Conservation (phyloP, 2,888 invertebrate genomes). For the Tinea trinotella region DNA sequence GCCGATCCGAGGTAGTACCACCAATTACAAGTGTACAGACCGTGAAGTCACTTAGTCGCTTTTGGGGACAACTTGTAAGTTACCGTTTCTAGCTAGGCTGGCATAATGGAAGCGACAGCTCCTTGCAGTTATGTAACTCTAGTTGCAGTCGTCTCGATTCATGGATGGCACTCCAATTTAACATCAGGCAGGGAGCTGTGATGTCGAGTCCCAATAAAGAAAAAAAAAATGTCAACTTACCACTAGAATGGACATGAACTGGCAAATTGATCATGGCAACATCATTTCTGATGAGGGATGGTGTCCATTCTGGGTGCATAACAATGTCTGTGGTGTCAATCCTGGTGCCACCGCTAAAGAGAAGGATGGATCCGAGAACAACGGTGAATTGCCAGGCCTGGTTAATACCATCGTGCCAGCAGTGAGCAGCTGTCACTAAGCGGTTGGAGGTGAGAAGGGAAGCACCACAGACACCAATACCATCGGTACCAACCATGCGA, state of each 20-base stretch:
- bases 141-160: too few relatives aligned
- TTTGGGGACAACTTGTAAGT: too few relatives aligned
- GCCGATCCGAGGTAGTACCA: too few relatives aligned
- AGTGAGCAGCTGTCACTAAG: conserved; percentile 46
- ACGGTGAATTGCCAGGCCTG: conserved; percentile 38
- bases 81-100: too few relatives aligned
- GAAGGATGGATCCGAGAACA: conserved; percentile 34
- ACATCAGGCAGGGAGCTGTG: too few relatives aligned
- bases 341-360: conserved; percentile 39
- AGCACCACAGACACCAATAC: conserved; percentile 39
- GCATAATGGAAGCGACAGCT: too few relatives aligned
- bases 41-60: too few relatives aligned
- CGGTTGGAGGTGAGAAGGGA: conserved; percentile 32
- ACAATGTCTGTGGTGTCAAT: conserved; percentile 31
- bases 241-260: conserved; percentile 21
- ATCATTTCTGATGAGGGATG: conserved; percentile 35
- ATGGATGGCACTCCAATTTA: too few relatives aligned
- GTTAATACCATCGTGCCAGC: conserved; percentile 44
- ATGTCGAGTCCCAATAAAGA: too few relatives aligned
- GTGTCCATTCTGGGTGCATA: conserved; percentile 36
- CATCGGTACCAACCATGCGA: conserved; percentile 28
- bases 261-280: conserved; percentile 38
- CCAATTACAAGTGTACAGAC: too few relatives aligned
- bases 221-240: too few relatives aligned
- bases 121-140: too few relatives aligned